These are phyloP conservation scores for Dromas ardeola DNA, from an alignment of 2,113 vertebrate genomes.

Conservation along the genomic window DNA sequence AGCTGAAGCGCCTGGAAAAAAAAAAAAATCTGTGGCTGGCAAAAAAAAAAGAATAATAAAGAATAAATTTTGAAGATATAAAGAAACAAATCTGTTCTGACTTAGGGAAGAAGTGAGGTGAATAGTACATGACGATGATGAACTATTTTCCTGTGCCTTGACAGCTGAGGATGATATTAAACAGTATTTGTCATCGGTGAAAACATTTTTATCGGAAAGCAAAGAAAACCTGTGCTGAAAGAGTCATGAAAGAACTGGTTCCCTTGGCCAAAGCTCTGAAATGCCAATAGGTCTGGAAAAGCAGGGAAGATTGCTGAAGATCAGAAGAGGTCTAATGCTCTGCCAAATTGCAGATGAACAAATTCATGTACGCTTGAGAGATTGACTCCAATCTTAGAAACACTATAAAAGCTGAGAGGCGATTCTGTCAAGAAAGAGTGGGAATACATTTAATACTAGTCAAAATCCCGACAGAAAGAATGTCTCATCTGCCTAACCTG, in stretches of 20 bases:
- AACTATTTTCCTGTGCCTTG: background rate
- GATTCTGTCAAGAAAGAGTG: background rate
- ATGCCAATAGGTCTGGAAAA: background rate
- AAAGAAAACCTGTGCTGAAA: background rate
- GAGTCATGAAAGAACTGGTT: background rate
- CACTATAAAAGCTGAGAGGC: background rate
- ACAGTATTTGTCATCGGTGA: background rate
- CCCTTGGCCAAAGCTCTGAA: background rate
- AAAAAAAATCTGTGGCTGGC: background rate
- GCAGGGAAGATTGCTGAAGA: background rate
- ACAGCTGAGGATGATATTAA: background rate
- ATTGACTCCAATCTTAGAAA: background rate
- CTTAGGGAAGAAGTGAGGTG: background rate
- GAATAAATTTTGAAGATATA: background rate
- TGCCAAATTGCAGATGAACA: background rate
- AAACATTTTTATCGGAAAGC: background rate
- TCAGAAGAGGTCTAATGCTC: background rate
- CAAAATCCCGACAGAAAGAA: background rate
- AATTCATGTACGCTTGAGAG: background rate
- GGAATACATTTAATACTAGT: background rate
- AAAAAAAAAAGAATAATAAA: slow-evolving; percentile 28
- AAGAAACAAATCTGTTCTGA: background rate
- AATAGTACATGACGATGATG: slow-evolving; percentile 28
- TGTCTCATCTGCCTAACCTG: background rate
- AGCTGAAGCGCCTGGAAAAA: background rate